phyloP scores from a whole-genome alignment of 2,113 vertebrate genomes.

The Leuciscus idus region DNA sequence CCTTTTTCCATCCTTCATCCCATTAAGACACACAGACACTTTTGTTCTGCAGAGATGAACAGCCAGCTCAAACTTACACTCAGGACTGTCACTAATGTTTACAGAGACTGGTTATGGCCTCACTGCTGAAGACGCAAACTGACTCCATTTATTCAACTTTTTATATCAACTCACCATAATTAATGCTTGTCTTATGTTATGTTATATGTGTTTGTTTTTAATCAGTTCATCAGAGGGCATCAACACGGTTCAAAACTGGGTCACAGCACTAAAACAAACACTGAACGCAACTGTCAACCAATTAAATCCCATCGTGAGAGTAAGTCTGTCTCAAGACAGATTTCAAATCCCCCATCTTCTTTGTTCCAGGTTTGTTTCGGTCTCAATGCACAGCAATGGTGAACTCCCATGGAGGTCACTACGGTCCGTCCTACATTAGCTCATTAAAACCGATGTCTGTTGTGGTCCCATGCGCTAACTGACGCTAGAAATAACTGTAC shows the following conservation, averaged over 20 bases:
- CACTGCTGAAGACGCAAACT: neutral
- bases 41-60: conserved; percentile 24
- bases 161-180: neutral
- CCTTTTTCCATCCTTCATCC: conserved; percentile 3
- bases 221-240: neutral
- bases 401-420: conserved; percentile 55
- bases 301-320: neutral
- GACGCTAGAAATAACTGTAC: conserved; percentile 61
- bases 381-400: conserved; percentile 35
- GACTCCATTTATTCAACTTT: neutral
- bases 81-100: neutral
- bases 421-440: conserved; percentile 63
- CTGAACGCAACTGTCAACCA: neutral
- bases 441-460: conserved; percentile 69
- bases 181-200: neutral
- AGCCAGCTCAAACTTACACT: neutral
- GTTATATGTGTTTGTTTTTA: neutral
- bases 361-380: conserved; percentile 57
- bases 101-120: neutral
- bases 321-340: neutral
- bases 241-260: neutral
- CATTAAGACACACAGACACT: conserved; percentile 30
- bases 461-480: conserved; percentile 55
- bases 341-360: neutral
- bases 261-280: neutral